Percentiles rank a stretch among this genome's conserved stretches.
These are phyloP conservation scores for Siniperca obscura DNA, from an alignment of 2,797 vertebrate species.

Conservation along the genomic window DNA sequence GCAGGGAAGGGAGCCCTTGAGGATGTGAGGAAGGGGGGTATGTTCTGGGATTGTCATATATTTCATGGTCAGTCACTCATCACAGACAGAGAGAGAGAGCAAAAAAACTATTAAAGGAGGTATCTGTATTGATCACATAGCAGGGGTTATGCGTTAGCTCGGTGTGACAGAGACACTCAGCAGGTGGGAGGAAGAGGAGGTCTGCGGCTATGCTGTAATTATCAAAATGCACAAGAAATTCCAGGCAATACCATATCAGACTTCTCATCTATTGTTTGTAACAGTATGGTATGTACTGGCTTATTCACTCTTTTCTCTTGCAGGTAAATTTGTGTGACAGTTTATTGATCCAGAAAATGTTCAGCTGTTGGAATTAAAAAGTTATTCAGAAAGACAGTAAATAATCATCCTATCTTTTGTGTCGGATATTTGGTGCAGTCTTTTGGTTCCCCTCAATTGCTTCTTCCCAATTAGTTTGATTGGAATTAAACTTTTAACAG, in stretches of 20 bases:
- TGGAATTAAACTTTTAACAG: constrained; percentile 45
- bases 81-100: neutral
- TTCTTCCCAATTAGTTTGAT: constrained; percentile 42
- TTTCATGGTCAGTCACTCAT: constrained; percentile 32
- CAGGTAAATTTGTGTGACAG: constrained; percentile 43
- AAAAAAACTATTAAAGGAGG: neutral
- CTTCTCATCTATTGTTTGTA: constrained; percentile 38
- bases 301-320: constrained; percentile 36
- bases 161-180: constrained; percentile 44
- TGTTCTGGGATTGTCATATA: constrained; percentile 17
- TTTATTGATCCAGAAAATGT: constrained; percentile 55
- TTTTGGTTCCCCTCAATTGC: constrained; percentile 23
- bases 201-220: neutral
- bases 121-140: constrained; percentile 39
- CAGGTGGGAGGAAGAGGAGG: constrained; percentile 31
- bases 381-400: constrained; percentile 37
- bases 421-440: constrained; percentile 16
- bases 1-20: constrained; percentile 13
- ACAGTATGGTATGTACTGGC: constrained; percentile 37
- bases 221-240: constrained; percentile 17
- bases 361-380: constrained; percentile 29
- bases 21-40: neutral
- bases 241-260: constrained; percentile 26
- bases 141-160: constrained; percentile 21
- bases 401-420: constrained; percentile 28